phyloP scores from a whole-genome alignment of 2,888 invertebrate species.

The Microplitis manilae region DNA sequence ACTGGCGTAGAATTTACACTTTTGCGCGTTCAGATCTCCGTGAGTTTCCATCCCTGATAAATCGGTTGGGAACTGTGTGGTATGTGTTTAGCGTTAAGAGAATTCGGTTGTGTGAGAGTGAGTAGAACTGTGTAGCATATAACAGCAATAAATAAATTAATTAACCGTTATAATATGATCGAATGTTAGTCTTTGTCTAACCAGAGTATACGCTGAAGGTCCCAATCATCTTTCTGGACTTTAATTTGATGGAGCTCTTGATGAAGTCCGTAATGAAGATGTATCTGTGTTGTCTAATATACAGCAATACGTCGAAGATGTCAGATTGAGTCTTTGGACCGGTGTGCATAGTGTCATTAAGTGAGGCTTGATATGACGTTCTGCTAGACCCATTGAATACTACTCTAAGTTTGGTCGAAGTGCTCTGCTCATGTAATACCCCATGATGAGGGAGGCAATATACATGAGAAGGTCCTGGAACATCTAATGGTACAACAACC shows the following conservation, averaged over 20 bases:
- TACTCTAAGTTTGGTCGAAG: conserved; percentile 53
- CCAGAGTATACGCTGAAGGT: conserved; percentile 64
- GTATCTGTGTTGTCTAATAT: conserved; percentile 11
- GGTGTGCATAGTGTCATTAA: conserved; percentile 50
- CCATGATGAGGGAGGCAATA: conserved; percentile 49
- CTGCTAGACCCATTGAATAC: conserved; percentile 61
- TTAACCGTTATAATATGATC: no score
- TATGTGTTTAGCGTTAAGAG: no score
- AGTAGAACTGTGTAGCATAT: no score
- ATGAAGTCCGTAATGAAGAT: background rate
- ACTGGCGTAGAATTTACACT: no score
- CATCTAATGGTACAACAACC: no score
- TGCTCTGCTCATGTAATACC: conserved; percentile 54
- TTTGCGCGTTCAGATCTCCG: no score
- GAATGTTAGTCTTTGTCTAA: background rate
- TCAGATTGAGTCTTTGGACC: conserved; percentile 61
- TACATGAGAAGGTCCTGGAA: background rate
- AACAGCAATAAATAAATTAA: no score
- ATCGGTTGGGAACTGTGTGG: no score
- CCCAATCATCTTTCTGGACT: conserved; percentile 41
- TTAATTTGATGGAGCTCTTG: conserved; percentile 22
- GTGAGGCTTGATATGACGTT: conserved; percentile 54
- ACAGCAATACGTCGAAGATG: conserved; percentile 14
- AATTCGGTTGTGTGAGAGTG: no score
- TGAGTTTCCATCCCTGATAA: no score